Conservation (phyloP, 2,113 vertebrate genomes). For the Gymnorhina tibicen region DNA sequence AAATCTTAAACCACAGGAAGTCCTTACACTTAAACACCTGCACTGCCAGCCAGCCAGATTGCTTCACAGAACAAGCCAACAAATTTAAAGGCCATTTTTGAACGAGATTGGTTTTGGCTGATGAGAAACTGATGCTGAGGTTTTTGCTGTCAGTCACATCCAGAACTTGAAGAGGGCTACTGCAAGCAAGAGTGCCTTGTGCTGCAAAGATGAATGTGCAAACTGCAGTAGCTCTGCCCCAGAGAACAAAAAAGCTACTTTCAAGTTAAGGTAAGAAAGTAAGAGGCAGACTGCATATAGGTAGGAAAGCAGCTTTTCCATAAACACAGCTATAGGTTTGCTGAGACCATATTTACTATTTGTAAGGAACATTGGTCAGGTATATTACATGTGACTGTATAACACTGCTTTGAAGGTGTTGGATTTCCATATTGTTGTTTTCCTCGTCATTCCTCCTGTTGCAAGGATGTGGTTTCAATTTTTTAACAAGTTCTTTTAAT, state of each 20-base stretch:
- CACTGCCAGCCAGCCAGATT: slow-evolving; percentile 58
- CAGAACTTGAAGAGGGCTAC: neutral
- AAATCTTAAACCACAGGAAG: slow-evolving; percentile 30
- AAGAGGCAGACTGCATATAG: neutral
- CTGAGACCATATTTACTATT: neutral
- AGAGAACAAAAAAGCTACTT: neutral
- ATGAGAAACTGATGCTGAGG: slow-evolving; percentile 34
- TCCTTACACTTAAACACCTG: neutral
- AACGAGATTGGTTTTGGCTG: neutral
- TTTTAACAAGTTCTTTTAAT: neutral
- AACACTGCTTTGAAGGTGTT: neutral
- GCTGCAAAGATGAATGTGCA: neutral
- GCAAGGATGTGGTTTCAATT: neutral
- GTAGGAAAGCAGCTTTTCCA: neutral
- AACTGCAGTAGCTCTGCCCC: neutral
- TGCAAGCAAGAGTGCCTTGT: neutral
- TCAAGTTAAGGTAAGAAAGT: neutral
- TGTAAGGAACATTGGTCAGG: neutral
- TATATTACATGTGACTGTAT: neutral
- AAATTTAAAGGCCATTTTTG: slow-evolving; percentile 50
- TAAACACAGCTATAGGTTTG: neutral
- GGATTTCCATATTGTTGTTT: neutral
- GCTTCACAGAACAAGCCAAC: slow-evolving; percentile 52
- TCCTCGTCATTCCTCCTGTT: neutral
- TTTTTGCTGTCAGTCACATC: neutral